These are phyloP conservation scores for Choristoneura rosaceana DNA, from an alignment of 2,888 invertebrate genomes.

Conservation along the genomic window DNA sequence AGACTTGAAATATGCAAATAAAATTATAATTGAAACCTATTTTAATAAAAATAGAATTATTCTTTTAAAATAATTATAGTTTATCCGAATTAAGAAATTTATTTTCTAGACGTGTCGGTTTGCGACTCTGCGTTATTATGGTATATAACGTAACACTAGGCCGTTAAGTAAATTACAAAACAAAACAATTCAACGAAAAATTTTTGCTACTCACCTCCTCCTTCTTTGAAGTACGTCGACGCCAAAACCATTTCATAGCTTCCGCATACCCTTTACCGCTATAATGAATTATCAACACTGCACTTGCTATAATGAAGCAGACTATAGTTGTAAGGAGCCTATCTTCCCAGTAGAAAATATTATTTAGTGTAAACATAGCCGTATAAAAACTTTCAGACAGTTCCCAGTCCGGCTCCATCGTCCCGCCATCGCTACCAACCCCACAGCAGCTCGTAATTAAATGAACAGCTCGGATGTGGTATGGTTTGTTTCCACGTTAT, in stretches of 20 bases:
- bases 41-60: too few species aligned
- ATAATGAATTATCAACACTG: slow-evolving; percentile 33
- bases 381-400: background rate
- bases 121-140: too few species aligned
- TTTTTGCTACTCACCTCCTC: slow-evolving; percentile 20
- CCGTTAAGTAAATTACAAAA: background rate
- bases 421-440: slow-evolving; percentile 20
- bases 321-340: slow-evolving; percentile 4
- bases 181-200: background rate
- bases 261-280: slow-evolving; percentile 38
- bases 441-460: slow-evolving; percentile 33
- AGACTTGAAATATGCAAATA: too few species aligned
- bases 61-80: too few species aligned
- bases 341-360: background rate
- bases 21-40: too few species aligned
- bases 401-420: slow-evolving; percentile 9
- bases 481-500: slow-evolving; percentile 18
- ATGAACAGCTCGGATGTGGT: slow-evolving; percentile 17
- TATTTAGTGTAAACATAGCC: slow-evolving; percentile 19
- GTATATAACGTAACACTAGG: slow-evolving; percentile 2
- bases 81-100: too few species aligned
- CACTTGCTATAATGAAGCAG: slow-evolving; percentile 20
- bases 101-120: too few species aligned
- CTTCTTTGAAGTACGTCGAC: slow-evolving; percentile 44
- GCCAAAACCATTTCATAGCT: slow-evolving; percentile 49